Evolutionary conservation across 2,888 invertebrate species (phyloP).

Genomic region (Tholera decimalis): DNA sequence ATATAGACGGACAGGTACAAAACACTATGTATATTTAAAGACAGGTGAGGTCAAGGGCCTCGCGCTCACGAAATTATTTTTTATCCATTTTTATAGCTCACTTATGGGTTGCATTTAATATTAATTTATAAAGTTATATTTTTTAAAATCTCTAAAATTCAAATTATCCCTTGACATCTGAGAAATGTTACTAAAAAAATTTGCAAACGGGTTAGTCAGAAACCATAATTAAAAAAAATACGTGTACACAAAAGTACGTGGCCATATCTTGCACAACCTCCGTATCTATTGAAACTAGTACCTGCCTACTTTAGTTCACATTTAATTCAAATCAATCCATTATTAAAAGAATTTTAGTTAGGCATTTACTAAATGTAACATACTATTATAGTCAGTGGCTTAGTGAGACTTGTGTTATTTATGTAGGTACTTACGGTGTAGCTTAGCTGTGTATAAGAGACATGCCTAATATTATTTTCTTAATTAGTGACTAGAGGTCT

Average conservation of each 20-base stretch:
- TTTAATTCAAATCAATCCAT: constrained; percentile 22
- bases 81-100: neutral
- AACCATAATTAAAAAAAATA: too few relatives aligned
- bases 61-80: too few relatives aligned
- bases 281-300: too few relatives aligned
- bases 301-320: too few relatives aligned
- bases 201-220: neutral
- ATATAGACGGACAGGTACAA: neutral
- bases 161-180: neutral
- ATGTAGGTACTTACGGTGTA: constrained; percentile 13
- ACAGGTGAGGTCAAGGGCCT: neutral
- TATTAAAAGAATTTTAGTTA: constrained; percentile 21
- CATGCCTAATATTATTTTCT: constrained; percentile 42
- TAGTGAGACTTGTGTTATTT: constrained; percentile 38
- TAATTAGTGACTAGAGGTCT: constrained; percentile 11
- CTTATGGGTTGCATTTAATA: neutral
- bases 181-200: neutral
- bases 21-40: neutral
- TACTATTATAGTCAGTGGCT: constrained; percentile 23
- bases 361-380: neutral
- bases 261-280: too few relatives aligned
- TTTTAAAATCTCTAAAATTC: neutral
- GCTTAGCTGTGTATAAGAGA: constrained; percentile 37
- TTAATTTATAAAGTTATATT: too few relatives aligned
- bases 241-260: too few relatives aligned